phyloP scores from a whole-genome alignment of 2,113 vertebrate species.

The Paracanthobrama guichenoti region DNA sequence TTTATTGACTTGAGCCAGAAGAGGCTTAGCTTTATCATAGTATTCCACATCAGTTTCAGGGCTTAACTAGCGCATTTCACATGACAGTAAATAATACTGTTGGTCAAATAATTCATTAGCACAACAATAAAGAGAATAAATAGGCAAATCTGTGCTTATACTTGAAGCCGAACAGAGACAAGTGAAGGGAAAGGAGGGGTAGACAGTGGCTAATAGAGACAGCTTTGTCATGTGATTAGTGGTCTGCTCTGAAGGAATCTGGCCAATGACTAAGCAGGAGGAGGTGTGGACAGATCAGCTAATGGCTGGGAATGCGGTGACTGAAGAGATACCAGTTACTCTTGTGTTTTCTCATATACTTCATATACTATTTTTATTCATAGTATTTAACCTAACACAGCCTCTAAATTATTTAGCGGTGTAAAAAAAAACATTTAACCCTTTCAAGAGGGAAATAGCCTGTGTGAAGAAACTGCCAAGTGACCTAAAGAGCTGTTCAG shows the following conservation, averaged over 20 bases:
- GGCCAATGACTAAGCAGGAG: conserved; percentile 55
- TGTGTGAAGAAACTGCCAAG: no score
- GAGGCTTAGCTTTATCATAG: conserved; percentile 54
- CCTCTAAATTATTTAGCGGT: neutral
- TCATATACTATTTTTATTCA: no score
- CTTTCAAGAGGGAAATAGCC: no score
- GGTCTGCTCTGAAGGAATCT: conserved; percentile 58
- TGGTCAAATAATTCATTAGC: conserved; percentile 48
- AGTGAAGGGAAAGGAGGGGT: conserved; percentile 45
- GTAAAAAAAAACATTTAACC: no score
- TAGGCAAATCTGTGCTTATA: conserved; percentile 17
- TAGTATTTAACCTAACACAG: conserved; percentile 7
- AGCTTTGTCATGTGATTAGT: conserved; percentile 70
- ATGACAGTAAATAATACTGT: conserved; percentile 45
- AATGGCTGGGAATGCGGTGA: conserved; percentile 47
- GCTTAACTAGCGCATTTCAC: conserved; percentile 41
- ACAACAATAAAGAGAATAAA: conserved; percentile 36
- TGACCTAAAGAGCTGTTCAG: no score
- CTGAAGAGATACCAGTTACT: conserved; percentile 12
- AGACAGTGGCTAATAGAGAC: conserved; percentile 64
- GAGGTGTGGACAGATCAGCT: conserved; percentile 48
- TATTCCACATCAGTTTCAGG: conserved; percentile 34
- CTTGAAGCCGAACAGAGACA: conserved; percentile 37
- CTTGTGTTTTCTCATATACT: conserved; percentile 30
- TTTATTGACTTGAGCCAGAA: conserved; percentile 56